Conservation (phyloP, 2,888 invertebrate species). For the Synanthedon vespiformis region DNA sequence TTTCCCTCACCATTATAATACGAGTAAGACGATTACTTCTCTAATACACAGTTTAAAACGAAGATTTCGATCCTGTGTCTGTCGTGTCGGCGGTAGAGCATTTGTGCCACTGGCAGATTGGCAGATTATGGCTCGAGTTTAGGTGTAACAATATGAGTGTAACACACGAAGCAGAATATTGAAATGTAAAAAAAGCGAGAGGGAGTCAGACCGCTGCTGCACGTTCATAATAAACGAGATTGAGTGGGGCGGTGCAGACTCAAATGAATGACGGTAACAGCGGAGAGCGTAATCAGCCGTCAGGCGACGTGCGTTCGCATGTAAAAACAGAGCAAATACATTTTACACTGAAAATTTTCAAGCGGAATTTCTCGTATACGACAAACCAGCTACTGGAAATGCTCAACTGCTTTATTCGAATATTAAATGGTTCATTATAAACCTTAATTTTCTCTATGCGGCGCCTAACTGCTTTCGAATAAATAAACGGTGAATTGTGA, state of each 20-base stretch:
- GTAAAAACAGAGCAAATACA: constrained; percentile 52
- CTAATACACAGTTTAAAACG: too few relatives aligned
- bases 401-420: background rate
- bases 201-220: constrained; percentile 41
- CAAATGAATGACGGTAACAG: constrained; percentile 62
- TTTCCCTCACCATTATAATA: too few relatives aligned
- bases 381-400: constrained; percentile 8
- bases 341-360: constrained; percentile 30
- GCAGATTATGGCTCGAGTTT: background rate
- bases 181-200: constrained; percentile 52
- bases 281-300: constrained; percentile 55
- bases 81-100: too few relatives aligned
- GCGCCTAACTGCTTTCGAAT: too few relatives aligned
- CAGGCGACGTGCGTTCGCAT: constrained; percentile 47
- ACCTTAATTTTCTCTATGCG: background rate
- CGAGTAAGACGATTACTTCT: too few relatives aligned
- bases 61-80: too few relatives aligned
- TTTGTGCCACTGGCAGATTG: too few relatives aligned
- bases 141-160: constrained; percentile 31
- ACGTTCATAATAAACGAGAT: constrained; percentile 65
- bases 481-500: too few relatives aligned
- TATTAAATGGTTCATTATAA: background rate
- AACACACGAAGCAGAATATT: constrained; percentile 46
- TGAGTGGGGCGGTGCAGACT: constrained; percentile 57
- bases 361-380: constrained; percentile 18